Conservation (phyloP, 2,113 vertebrate genomes). For the Trichomycterus rosablanca region DNA sequence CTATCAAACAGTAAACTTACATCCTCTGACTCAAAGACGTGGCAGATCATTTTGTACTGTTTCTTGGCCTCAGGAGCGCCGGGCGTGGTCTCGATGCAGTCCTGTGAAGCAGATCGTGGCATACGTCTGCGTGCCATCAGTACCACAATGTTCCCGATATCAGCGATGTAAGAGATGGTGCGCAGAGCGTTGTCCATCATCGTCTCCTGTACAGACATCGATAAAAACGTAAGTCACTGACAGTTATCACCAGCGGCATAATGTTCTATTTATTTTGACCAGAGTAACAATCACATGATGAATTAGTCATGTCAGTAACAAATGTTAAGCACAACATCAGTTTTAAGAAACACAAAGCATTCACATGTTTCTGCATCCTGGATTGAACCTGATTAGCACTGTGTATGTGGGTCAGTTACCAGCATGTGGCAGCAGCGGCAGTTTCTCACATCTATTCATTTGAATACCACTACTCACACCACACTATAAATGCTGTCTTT, state of each 20-base stretch:
- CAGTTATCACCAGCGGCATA: too few species aligned
- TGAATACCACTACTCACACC: slow-evolving; percentile 18
- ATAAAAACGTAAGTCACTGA: slow-evolving; percentile 9
- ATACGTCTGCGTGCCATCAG: slow-evolving; percentile 94
- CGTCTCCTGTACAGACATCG: slow-evolving; percentile 71
- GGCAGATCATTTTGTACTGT: slow-evolving; percentile 99
- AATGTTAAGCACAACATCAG: too few species aligned
- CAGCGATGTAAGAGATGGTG: slow-evolving; percentile 96
- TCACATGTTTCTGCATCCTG: too few species aligned
- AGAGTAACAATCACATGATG: too few species aligned
- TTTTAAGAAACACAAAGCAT: too few species aligned
- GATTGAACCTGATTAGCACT: slow-evolving; percentile 13
- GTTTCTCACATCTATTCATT: background rate
- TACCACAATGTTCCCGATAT: slow-evolving; percentile 96
- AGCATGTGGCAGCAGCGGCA: background rate
- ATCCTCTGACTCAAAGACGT: slow-evolving; percentile 96
- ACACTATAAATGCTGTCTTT: slow-evolving; percentile 33
- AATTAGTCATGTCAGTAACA: too few species aligned
- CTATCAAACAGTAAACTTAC: slow-evolving; percentile 69
- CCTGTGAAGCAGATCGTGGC: slow-evolving; percentile 90
- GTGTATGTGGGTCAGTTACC: slow-evolving; percentile 20
- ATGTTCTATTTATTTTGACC: too few species aligned
- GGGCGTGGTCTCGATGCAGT: slow-evolving; percentile 91
- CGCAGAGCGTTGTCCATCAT: slow-evolving; percentile 98
- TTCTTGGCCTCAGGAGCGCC: slow-evolving; percentile 90